Conservation (phyloP, 2,113 vertebrate genomes). For the Tapirus terrestris region DNA sequence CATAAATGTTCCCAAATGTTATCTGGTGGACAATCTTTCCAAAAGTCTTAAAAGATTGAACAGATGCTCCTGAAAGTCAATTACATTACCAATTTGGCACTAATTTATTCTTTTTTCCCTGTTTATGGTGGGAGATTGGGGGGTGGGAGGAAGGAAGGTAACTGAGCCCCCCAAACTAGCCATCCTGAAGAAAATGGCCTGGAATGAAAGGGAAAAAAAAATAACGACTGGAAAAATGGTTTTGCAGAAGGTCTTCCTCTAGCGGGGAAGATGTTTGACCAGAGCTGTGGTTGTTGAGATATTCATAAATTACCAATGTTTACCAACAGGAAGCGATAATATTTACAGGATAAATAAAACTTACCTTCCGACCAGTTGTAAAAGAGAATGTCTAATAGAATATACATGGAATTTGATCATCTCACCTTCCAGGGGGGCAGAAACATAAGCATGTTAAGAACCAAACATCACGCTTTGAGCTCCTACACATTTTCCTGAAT, state of each 20-base stretch:
- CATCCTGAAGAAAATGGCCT: slow-evolving; percentile 43
- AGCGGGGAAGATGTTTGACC: background rate
- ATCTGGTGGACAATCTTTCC: background rate
- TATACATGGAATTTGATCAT: background rate
- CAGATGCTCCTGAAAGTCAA: slow-evolving; percentile 31
- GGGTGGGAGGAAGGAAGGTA: background rate
- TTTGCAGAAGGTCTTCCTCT: slow-evolving; percentile 16
- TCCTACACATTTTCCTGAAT: background rate
- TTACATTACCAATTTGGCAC: background rate
- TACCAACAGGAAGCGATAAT: background rate
- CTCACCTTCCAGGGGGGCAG: slow-evolving; percentile 17
- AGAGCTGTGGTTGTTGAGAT: background rate
- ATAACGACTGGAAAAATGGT: background rate
- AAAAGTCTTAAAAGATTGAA: slow-evolving; percentile 49
- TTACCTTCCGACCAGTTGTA: background rate
- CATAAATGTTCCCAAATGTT: slow-evolving; percentile 6
- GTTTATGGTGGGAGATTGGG: background rate
- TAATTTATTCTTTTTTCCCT: slow-evolving; percentile 38
- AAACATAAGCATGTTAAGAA: slow-evolving; percentile 44
- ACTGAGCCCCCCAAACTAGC: background rate
- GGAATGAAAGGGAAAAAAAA: background rate
- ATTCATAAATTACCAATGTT: slow-evolving; percentile 21
- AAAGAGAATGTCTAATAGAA: slow-evolving; percentile 46
- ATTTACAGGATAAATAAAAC: background rate
- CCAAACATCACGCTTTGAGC: slow-evolving; percentile 19